Evolutionary conservation across 2,113 vertebrate genomes (phyloP), one percentile per base, ranked within the genome.

Genomic region (Eleginops maclovinus): DNA sequence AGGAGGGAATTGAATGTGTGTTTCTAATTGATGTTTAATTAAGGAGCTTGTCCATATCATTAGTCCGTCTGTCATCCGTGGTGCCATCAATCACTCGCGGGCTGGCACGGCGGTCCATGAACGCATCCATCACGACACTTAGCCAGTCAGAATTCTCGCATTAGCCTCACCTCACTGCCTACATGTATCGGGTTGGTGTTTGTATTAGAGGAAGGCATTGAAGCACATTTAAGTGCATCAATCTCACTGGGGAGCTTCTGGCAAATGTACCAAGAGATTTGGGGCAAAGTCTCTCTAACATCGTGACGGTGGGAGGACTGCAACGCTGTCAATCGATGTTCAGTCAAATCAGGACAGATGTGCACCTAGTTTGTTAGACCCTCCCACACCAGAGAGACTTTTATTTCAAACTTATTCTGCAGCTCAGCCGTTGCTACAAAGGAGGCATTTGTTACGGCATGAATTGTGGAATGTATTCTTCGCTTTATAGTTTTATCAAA

Each of bases 1-100:
- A 55, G 36, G 68, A 80, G 71, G n/a, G 70, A 87, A 88, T 83
- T 84, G 49, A 85, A 90, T 91, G 68, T 85, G 77, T 66, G 56
- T 63, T 72, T 43, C 72, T 93, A 94, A 94, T 90, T 91, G 91
- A 88, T 89, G 77, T 93, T 94, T 93, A 94, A 94, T 94, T 92
- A 93, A 89, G 85, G 88, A 72, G 81, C 89, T 89, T 89, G 93
- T 93, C 85, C 74, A 69, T 87, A 85, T 90, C 87, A 93, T 94
- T 93, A 94, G 81, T 82, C 81, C 71, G 78, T 87, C 90, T 87
- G 88, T 94, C 89, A 88, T 62, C 84, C 77, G 28, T 70, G 75
- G 44, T 72, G 72, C 80, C 87, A 92, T 94, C 91, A 92, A 92
- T 94, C 93, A 93, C 56, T 21, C 84, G 31, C 77, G 75, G 74